phyloP scores from a whole-genome alignment of 2,113 vertebrate species.

The Archocentrus centrarchus region DNA sequence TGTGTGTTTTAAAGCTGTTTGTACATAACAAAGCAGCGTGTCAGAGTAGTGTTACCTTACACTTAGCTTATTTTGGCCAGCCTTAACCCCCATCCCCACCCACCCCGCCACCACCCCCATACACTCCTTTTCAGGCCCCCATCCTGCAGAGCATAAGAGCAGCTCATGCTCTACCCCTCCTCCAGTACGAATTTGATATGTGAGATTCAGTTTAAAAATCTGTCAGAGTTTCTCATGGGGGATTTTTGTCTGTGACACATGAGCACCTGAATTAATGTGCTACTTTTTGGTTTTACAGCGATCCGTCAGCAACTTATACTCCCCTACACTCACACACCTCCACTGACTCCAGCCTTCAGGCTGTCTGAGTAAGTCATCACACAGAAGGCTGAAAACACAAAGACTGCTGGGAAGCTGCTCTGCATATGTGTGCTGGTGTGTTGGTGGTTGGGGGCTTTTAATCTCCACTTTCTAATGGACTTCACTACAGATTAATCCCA shows the following conservation, averaged over 20 bases:
- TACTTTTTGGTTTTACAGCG: slow-evolving; percentile 45
- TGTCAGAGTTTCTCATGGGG: slow-evolving; percentile 29
- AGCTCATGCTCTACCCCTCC: not conserved
- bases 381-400: slow-evolving; percentile 43
- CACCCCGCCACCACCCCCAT: not conserved
- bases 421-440: slow-evolving; percentile 1
- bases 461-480: slow-evolving; percentile 58
- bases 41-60: slow-evolving; percentile 61
- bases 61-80: slow-evolving; percentile 56
- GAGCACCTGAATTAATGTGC: slow-evolving; percentile 69
- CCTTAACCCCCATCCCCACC: not conserved
- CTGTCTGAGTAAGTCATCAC: slow-evolving; percentile 55
- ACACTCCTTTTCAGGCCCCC: not conserved
- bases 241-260: slow-evolving; percentile 60
- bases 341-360: slow-evolving; percentile 50
- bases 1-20: slow-evolving; percentile 27
- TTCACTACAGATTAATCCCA: slow-evolving; percentile 67
- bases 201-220: slow-evolving; percentile 55
- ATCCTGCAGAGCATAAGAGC: not conserved
- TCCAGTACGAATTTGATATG: slow-evolving; percentile 63
- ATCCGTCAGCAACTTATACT: slow-evolving; percentile 54
- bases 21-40: slow-evolving; percentile 30
- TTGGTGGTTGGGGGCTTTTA: not conserved
- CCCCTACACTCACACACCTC: not conserved
- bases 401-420: slow-evolving; percentile 41